Evolutionary conservation across 1,140 invertebrate species (phyloP), one percentile per base, ranked within the genome.

Genomic region (Calephelis virginiensis): DNA sequence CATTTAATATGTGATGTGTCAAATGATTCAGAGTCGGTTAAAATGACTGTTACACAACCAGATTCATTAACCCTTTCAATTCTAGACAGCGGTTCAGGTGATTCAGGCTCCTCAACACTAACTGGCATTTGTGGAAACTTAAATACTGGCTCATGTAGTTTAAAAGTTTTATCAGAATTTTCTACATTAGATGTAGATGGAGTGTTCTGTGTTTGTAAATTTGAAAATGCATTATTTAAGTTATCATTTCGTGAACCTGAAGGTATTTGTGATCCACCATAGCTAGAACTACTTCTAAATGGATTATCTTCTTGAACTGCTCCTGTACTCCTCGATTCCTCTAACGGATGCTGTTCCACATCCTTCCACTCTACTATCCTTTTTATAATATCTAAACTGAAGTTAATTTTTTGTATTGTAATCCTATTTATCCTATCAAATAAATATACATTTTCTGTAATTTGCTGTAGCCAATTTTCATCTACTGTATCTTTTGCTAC

Each of bases 351-450:
- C 68, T 95, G 93, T 72, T 96, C 95, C 46, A 95, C 92, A 83
- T 97, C 96, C 83, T 96, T 97, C 94, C 96, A 97, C 81, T 97
- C 96, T 1, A 97, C 95, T 69, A 97, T 95, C 65, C 96, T 93
- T 77, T 96, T 96, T 49, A 97, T 94, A 49, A 97, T 94, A 78
- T 97, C 96, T 70, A 97, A 87, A 63, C 95, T 96, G 81, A 97
- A 97, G 69, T 96, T 94, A 83, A 97, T 96, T 89, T 95, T 95
- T 77, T 92, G 92, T 66, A 93, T 92, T 61, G 92, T 93, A 37
- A 92, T 85, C 71, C 92, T 90, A 76, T 93, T 92, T 45, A 93
- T 86, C 61, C 88, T 89, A 77, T 93, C 92, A 75, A 92, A 93
- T 61, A 92, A 86, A 73, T 93, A 93, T 47, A 94, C 88, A 77